A percentile compares a stretch with the other conserved stretches of the same genome.
Evolutionary conservation across 2,888 invertebrate species (phyloP).

Genomic region (Augiades crinisus): DNA sequence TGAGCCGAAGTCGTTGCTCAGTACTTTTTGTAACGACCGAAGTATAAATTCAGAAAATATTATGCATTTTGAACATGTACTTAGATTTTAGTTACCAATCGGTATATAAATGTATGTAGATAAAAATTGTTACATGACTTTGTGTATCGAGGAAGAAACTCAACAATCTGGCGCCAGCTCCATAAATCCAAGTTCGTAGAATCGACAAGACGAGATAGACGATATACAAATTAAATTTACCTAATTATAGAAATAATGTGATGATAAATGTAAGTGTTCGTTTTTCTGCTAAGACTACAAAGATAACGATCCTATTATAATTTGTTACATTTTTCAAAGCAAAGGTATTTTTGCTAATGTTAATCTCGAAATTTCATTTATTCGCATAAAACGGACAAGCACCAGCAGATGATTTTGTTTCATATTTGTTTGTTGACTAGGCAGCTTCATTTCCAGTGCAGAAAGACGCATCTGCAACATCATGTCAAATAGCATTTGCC

Average conservation of each 20-base stretch:
- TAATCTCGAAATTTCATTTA: too few species aligned
- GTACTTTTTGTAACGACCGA: neutral
- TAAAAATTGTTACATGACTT: neutral
- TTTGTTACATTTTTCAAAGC: slow-evolving; percentile 15
- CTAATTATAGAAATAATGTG: slow-evolving; percentile 22
- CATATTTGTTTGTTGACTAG: too few species aligned
- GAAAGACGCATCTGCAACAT: too few species aligned
- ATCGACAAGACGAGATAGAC: neutral
- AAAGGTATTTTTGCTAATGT: too few species aligned
- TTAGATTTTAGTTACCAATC: neutral
- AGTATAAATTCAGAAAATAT: too few species aligned
- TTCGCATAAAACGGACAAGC: too few species aligned
- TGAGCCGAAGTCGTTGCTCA: neutral
- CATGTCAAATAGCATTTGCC: too few species aligned
- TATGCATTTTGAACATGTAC: neutral
- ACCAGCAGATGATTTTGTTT: too few species aligned
- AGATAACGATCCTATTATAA: slow-evolving; percentile 6
- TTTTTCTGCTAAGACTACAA: slow-evolving; percentile 21
- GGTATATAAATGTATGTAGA: neutral
- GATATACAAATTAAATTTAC: neutral
- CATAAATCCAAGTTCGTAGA: neutral
- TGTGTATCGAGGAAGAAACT: too few species aligned
- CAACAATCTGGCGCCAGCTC: too few species aligned
- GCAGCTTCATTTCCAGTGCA: too few species aligned
- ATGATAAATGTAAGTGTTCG: slow-evolving; percentile 28